A percentile compares a stretch with the other conserved stretches of the same genome.
Conservation (phyloP, 2,113 vertebrate species). For the Chaetops frenatus region DNA sequence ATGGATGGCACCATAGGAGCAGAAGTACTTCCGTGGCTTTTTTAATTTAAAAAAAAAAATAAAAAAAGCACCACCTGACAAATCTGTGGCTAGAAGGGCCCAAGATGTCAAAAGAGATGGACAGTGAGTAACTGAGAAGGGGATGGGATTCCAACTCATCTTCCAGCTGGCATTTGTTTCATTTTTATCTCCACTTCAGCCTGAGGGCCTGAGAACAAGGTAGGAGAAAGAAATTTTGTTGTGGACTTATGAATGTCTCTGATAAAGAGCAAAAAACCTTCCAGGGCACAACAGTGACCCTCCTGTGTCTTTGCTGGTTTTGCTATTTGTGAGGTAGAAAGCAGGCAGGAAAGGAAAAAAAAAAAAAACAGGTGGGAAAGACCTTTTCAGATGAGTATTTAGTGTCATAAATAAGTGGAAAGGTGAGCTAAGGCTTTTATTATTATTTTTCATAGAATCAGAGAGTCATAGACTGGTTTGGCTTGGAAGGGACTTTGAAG, state of each 20-base stretch:
- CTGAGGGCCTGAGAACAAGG: neutral
- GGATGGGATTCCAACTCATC: neutral
- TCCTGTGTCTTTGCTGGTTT: neutral
- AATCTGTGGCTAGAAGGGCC: neutral
- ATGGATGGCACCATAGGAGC: neutral
- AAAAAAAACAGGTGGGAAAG: neutral
- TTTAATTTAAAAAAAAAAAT: neutral
- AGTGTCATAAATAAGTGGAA: neutral
- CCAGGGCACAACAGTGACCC: neutral
- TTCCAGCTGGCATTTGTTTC: neutral
- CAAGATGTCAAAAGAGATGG: neutral
- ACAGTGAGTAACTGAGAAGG: neutral
- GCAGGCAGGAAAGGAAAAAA: accelerated
- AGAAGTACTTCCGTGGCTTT: neutral
- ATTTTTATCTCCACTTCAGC: neutral
- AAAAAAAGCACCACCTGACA: neutral
- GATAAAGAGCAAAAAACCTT: neutral
- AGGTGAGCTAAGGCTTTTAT: neutral
- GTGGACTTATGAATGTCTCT: neutral
- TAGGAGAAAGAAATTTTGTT: neutral
- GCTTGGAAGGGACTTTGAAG: neutral
- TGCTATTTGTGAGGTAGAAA: neutral
- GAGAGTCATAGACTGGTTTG: neutral
- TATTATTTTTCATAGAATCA: neutral
- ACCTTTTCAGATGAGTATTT: neutral